A percentile compares a stretch with the other conserved stretches of the same genome.
Conservation (phyloP, 2,888 invertebrate species). For the Agonopterix alstromeriana region DNA sequence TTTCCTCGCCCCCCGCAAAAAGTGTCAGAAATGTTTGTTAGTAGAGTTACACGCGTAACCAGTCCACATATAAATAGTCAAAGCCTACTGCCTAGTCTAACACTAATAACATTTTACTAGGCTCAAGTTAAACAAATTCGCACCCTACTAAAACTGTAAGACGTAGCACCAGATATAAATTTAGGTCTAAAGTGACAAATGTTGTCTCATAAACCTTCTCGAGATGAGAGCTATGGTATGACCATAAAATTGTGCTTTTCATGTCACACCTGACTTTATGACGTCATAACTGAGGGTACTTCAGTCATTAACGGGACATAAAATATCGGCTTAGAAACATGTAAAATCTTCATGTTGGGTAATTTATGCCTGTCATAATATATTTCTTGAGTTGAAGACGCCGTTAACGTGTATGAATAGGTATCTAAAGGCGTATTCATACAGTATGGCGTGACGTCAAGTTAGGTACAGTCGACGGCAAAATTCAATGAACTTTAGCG, state of each 20-base stretch:
- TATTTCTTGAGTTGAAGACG: background rate
- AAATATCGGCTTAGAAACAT: slow-evolving; percentile 17
- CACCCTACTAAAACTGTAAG: background rate
- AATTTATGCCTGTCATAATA: slow-evolving; percentile 1
- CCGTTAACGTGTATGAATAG: background rate
- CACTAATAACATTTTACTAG: too few relatives aligned
- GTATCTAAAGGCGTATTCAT: too few relatives aligned
- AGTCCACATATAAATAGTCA: too few relatives aligned
- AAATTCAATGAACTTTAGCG: too few relatives aligned
- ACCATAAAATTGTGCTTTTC: slow-evolving; percentile 44
- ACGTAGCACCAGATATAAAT: background rate
- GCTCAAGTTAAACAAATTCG: background rate
- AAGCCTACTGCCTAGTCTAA: too few relatives aligned
- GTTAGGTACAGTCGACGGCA: too few relatives aligned
- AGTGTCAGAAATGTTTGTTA: too few relatives aligned
- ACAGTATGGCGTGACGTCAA: too few relatives aligned
- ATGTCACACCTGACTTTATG: slow-evolving; percentile 45
- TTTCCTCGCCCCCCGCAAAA: too few relatives aligned
- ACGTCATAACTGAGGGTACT: slow-evolving; percentile 34
- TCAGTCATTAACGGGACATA: slow-evolving; percentile 42
- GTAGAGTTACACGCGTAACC: too few relatives aligned
- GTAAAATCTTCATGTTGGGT: slow-evolving; percentile 11
- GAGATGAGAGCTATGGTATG: slow-evolving; percentile 26
- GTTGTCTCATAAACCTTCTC: slow-evolving; percentile 27
- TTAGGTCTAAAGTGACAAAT: slow-evolving; percentile 23